Conservation (phyloP, 2,888 invertebrate species). For the Drosophila atroscutellata region DNA sequence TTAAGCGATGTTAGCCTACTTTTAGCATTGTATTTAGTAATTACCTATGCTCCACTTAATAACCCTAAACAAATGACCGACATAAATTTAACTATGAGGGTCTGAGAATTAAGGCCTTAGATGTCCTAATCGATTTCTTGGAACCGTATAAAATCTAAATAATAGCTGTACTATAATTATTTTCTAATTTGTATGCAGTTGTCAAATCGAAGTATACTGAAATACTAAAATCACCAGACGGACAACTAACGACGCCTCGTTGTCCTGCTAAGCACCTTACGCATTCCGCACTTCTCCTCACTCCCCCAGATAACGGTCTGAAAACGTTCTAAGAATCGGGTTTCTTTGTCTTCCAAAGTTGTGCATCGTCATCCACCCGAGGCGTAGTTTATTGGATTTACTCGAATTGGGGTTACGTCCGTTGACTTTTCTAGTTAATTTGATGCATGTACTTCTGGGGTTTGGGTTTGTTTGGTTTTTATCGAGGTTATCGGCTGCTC, state of each 20-base stretch:
- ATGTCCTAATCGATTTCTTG: slow-evolving; percentile 51
- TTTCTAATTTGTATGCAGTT: slow-evolving; percentile 70
- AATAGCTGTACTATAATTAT: slow-evolving; percentile 60
- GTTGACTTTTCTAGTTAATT: slow-evolving; percentile 52
- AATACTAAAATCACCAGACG: slow-evolving; percentile 13
- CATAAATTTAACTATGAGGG: slow-evolving; percentile 29
- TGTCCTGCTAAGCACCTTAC: slow-evolving; percentile 50
- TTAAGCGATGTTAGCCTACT: background rate
- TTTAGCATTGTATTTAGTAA: slow-evolving; percentile 10
- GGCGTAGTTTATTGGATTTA: slow-evolving; percentile 64
- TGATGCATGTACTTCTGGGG: background rate
- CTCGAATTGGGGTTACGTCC: slow-evolving; percentile 38
- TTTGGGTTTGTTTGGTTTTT: slow-evolving; percentile 20
- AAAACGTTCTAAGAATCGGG: slow-evolving; percentile 17
- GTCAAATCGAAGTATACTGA: slow-evolving; percentile 20
- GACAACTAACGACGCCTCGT: slow-evolving; percentile 19
- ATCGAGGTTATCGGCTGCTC: slow-evolving; percentile 20
- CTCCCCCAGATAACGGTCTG: slow-evolving; percentile 24
- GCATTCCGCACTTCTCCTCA: slow-evolving; percentile 24
- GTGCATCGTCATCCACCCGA: slow-evolving; percentile 33
- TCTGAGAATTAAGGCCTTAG: background rate
- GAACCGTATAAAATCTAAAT: slow-evolving; percentile 33
- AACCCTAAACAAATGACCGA: slow-evolving; percentile 19
- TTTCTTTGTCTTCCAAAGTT: slow-evolving; percentile 19
- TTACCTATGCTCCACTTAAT: slow-evolving; percentile 50